Evolutionary conservation across 1,140 invertebrate genomes (phyloP).

Genomic region (Samia ricini): DNA sequence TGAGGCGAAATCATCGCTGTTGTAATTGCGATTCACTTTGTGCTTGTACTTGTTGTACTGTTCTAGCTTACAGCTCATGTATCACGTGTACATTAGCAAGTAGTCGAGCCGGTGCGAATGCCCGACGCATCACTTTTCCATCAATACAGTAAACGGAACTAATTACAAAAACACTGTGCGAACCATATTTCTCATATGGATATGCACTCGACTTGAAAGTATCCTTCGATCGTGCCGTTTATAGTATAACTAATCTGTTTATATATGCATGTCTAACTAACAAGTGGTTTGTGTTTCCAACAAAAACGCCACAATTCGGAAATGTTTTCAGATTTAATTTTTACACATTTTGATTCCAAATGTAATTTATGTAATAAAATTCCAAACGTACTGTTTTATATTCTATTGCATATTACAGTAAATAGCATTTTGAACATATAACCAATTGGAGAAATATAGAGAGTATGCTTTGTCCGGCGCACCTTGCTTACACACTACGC

Average conservation of each 20-base stretch:
- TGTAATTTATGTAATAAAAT: too few relatives aligned
- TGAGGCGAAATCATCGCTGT: background rate
- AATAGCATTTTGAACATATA: too few relatives aligned
- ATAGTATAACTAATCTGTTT: background rate
- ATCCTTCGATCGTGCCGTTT: background rate
- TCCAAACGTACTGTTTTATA: too few relatives aligned
- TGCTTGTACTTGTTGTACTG: background rate
- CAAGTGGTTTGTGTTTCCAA: too few relatives aligned
- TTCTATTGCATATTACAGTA: too few relatives aligned
- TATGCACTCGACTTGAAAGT: background rate
- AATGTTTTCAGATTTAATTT: too few relatives aligned
- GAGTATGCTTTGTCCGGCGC: too few relatives aligned
- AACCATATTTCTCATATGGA: background rate
- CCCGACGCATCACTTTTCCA: background rate
- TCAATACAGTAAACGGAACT: background rate
- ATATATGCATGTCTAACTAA: too few relatives aligned
- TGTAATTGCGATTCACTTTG: conserved; percentile 1
- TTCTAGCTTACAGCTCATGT: too few relatives aligned
- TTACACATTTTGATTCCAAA: too few relatives aligned
- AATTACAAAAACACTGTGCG: background rate
- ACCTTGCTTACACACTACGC: background rate
- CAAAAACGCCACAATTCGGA: too few relatives aligned
- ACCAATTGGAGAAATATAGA: too few relatives aligned
- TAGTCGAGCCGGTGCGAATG: background rate
- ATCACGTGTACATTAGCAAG: background rate